Percentiles rank a stretch among this genome's conserved stretches.
Evolutionary conservation across 2,888 invertebrate genomes (phyloP).

Genomic region (Lapara coniferarum): DNA sequence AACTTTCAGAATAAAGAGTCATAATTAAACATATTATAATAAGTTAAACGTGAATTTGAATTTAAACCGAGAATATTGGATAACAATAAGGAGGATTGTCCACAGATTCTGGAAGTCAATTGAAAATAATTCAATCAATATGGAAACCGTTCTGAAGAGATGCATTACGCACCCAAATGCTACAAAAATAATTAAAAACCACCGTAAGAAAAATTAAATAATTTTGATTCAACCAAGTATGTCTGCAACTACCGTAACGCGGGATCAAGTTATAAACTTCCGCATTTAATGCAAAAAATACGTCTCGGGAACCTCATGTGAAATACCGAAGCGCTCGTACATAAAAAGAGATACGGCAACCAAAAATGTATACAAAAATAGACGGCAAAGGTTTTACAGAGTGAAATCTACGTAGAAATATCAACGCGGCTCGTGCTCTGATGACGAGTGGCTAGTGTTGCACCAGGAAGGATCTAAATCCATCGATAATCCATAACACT

Average conservation of each 20-base stretch:
- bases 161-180: neutral
- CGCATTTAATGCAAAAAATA: slow-evolving; percentile 31
- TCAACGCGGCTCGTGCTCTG: slow-evolving; percentile 77
- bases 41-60: too few species aligned
- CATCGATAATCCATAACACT: slow-evolving; percentile 44
- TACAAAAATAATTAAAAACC: too few species aligned
- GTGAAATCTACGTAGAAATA: slow-evolving; percentile 83
- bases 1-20: too few species aligned
- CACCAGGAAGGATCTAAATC: slow-evolving; percentile 31
- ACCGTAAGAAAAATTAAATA: neutral
- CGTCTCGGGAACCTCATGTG: slow-evolving; percentile 50
- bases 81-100: too few species aligned
- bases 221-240: neutral
- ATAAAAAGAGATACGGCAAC: slow-evolving; percentile 74
- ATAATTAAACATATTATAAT: too few species aligned
- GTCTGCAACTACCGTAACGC: neutral
- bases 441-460: slow-evolving; percentile 77
- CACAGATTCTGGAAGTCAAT: too few species aligned
- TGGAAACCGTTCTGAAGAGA: too few species aligned
- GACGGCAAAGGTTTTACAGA: slow-evolving; percentile 79
- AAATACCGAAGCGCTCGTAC: slow-evolving; percentile 66
- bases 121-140: too few species aligned
- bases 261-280: slow-evolving; percentile 17
- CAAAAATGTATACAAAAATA: slow-evolving; percentile 79
- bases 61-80: too few species aligned